Percentiles rank a stretch among this genome's conserved stretches.
These are phyloP conservation scores for Lepilemur septentrionalis DNA, from an alignment of 2,797 vertebrate species.

Conservation along the genomic window DNA sequence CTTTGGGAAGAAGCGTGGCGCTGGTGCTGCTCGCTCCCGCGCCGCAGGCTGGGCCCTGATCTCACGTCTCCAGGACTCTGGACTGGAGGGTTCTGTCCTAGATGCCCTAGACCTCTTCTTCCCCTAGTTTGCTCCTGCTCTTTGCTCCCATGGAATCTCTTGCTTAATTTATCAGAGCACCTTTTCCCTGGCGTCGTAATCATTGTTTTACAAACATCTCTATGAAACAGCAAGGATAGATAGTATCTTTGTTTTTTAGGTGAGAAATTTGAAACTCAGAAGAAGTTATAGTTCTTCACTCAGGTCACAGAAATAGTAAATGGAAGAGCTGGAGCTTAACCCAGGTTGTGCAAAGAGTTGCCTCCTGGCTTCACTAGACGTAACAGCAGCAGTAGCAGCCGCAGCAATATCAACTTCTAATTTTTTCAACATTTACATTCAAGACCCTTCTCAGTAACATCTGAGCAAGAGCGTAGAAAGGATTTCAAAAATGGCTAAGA, in stretches of 20 bases:
- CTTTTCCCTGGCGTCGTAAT: background rate
- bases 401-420: background rate
- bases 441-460: background rate
- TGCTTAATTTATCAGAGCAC: background rate
- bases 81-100: rapidly evolving
- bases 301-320: background rate
- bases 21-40: rapidly evolving
- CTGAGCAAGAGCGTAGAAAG: background rate
- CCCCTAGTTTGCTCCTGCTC: background rate
- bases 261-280: background rate
- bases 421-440: background rate
- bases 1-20: background rate
- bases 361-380: background rate
- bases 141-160: background rate
- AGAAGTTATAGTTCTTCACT: background rate
- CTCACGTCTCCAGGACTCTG: background rate
- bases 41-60: background rate
- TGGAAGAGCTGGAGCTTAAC: background rate
- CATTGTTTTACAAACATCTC: background rate
- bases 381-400: background rate
- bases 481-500: background rate
- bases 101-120: background rate
- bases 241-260: background rate
- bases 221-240: background rate
- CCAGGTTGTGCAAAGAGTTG: background rate